Base-by-base conservation (phyloP, 2,113 vertebrate species). In the Burhinus oedicnemus region DNA sequence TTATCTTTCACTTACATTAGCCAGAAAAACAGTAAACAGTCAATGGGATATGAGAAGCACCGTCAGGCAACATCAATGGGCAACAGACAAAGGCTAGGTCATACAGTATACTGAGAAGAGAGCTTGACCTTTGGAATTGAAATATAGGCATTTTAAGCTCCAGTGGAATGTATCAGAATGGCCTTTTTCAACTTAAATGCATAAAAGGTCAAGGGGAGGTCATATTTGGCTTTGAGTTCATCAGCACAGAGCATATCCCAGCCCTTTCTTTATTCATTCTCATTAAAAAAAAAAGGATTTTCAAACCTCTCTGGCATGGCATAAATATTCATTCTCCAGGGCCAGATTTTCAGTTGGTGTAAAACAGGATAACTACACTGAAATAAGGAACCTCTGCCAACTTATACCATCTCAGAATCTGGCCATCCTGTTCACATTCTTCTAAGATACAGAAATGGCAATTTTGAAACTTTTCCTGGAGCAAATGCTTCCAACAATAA, bases 61-160 rank as follows among this genome's bases (percentile, higher is more conserved):
- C 80, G 54, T 75, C 95, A 96, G 72, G 89, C 65, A 97, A 85
- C 93, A 91, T 97, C 92, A 97, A 58, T 78, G 79, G 83, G 79
- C 83, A 93, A 45, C 61, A 96, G 91, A 94, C 94, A 95, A 97
- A 95, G 82, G 81, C 84, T 69, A 78, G 70, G 92, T 85, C 96
- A 94, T 95, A 96, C 93, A 95, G 88, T 90, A 92, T 30, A 94
- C 93, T 77, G 84, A 95, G 82, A 89, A 94, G 66, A 95, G 87
- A 97, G 93, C 64, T 84, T 95, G 93, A 97, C 97, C 96, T 98
- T 96, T 97, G 93, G 78, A 95, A 97, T 87, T 97, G 95, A 96
- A 97, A 98, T 97, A 95, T 92, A 97, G 94, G 92, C 95, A 97
- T 97, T 97, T 97, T 98, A 97, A 98, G 97, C 97, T 97, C 95